Conservation (phyloP, 2,113 vertebrate species). For the Sphaerodactylus townsendi region DNA sequence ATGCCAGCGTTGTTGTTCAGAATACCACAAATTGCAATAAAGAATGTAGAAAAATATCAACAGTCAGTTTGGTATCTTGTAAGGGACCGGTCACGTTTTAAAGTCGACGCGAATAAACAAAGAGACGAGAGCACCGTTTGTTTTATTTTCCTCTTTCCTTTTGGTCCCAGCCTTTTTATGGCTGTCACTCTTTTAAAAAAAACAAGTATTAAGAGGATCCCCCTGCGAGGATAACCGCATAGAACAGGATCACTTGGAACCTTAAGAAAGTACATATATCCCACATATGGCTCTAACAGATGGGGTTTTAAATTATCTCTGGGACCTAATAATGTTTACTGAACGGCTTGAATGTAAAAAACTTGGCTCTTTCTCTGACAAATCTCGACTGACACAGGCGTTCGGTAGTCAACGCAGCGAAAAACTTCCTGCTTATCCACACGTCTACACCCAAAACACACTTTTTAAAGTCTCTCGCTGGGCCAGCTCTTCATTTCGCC, state of each 20-base stretch:
- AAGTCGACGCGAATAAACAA: slow-evolving; percentile 43
- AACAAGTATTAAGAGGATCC: slow-evolving; percentile 40
- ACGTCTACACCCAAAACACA: too few species aligned
- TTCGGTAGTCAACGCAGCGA: slow-evolving; percentile 22
- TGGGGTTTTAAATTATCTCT: slow-evolving; percentile 58
- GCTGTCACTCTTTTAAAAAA: slow-evolving; percentile 48
- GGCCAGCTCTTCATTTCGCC: slow-evolving; percentile 25
- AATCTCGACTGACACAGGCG: background rate
- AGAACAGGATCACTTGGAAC: slow-evolving; percentile 28
- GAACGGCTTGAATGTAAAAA: slow-evolving; percentile 53
- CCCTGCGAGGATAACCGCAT: slow-evolving; percentile 34
- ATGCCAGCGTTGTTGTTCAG: background rate
- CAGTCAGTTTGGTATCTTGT: slow-evolving; percentile 7
- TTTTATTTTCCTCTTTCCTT: slow-evolving; percentile 18
- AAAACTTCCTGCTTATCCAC: background rate
- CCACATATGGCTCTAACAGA: slow-evolving; percentile 55
- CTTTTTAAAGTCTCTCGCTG: background rate
- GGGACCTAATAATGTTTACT: slow-evolving; percentile 60
- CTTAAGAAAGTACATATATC: background rate
- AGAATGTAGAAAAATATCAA: slow-evolving; percentile 55
- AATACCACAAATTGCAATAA: slow-evolving; percentile 17
- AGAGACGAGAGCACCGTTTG: slow-evolving; percentile 54
- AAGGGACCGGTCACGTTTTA: too few species aligned
- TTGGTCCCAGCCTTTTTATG: slow-evolving; percentile 48
- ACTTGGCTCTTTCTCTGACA: slow-evolving; percentile 55